These are phyloP conservation scores for Hoplias malabaricus DNA, from an alignment of 2,113 vertebrate species.

Conservation along the genomic window DNA sequence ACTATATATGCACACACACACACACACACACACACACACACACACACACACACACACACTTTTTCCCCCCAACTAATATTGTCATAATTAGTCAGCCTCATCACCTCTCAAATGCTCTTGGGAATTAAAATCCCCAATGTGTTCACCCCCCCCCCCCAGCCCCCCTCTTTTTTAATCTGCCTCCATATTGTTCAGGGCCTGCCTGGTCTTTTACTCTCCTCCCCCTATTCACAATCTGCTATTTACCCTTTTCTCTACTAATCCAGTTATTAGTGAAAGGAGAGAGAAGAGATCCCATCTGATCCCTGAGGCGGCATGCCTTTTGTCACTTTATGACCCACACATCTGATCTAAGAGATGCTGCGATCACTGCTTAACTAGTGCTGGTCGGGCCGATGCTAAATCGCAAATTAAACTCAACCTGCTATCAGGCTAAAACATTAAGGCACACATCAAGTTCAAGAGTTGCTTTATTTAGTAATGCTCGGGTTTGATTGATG, in stretches of 20 bases:
- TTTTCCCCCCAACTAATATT: conserved; percentile 75
- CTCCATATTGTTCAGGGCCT: conserved; percentile 76
- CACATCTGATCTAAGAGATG: conserved; percentile 35
- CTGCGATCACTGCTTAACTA: conserved; percentile 8
- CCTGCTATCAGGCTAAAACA: background rate
- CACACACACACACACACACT: conserved; percentile 38
- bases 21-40: conserved; percentile 1
- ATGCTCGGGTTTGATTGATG: background rate
- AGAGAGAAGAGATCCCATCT: conserved; percentile 73
- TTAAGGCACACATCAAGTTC: background rate
- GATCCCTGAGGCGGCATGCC: conserved; percentile 67
- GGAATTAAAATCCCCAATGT: conserved; percentile 77
- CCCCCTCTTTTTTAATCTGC: conserved; percentile 78
- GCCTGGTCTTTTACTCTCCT: conserved; percentile 39
- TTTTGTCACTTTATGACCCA: conserved; percentile 49
- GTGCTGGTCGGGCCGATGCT: background rate
- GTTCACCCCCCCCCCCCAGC: conserved; percentile 68
- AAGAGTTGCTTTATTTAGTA: background rate
- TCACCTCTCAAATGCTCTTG: conserved; percentile 74
- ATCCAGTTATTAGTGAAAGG: conserved; percentile 78
- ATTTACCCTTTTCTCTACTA: conserved; percentile 60
- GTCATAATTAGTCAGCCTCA: conserved; percentile 80
- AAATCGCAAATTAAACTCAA: background rate
- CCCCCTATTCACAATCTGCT: conserved; percentile 41
- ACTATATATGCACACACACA: background rate